Conservation (phyloP, 2,888 invertebrate genomes). For the Beris chalybata region DNA sequence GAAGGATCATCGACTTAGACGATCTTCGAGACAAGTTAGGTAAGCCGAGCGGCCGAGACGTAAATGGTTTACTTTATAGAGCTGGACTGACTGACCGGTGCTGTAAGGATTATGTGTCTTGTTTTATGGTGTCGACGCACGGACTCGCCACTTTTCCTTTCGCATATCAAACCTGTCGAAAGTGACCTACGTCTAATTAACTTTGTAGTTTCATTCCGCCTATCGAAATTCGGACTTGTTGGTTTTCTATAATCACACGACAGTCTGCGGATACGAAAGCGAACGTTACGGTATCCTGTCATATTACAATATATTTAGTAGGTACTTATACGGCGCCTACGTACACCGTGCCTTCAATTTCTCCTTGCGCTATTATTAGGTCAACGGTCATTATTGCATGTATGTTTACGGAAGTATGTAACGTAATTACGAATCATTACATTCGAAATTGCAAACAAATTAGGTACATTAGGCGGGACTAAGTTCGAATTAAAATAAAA, state of each 20-base stretch:
- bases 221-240: slow-evolving; percentile 3
- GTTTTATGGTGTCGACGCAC: slow-evolving; percentile 15
- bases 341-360: slow-evolving; percentile 3
- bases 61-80: neutral
- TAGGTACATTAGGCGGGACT: slow-evolving; percentile 22
- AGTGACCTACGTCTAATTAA: slow-evolving; percentile 18
- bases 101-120: slow-evolving; percentile 8
- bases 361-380: slow-evolving; percentile 5
- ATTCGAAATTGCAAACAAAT: slow-evolving; percentile 28
- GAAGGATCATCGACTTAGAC: slow-evolving; percentile 21
- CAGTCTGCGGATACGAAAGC: neutral
- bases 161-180: neutral
- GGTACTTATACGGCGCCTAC: slow-evolving; percentile 8
- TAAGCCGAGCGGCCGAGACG: neutral
- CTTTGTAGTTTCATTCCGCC: slow-evolving; percentile 20
- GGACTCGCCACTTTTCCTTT: slow-evolving; percentile 25
- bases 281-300: neutral
- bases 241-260: neutral
- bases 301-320: neutral
- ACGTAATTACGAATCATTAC: slow-evolving; percentile 26
- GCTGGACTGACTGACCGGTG: slow-evolving; percentile 17
- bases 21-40: slow-evolving; percentile 18
- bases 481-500: neutral
- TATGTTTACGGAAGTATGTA: slow-evolving; percentile 13
- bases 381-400: slow-evolving; percentile 11